Evolutionary conservation across 2,797 vertebrate species (phyloP), one percentile per base, ranked within the genome.

Genomic region (Characodon lateralis): DNA sequence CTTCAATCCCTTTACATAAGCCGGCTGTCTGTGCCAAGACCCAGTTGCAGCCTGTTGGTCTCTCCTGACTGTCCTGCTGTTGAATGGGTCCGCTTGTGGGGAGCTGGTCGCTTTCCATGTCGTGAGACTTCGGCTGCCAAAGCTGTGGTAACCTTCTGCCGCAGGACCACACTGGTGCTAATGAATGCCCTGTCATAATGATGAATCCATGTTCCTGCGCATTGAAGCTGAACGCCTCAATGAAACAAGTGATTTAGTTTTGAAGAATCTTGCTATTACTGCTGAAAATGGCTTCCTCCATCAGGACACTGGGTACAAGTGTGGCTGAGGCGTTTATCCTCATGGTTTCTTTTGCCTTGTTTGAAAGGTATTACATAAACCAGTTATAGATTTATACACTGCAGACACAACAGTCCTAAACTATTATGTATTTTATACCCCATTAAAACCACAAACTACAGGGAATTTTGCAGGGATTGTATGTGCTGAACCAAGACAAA

Each of bases 1-100:
- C 72, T 78, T 70, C 79, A 71, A 74, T 61, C 50, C 53, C 85
- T 83, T 92, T 84, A 84, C 51, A n/a, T 82, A 89, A 94, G 91
- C 92, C 84, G 41, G 81, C 68, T 0, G 53, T 59, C 71, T 58
- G 84, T 87, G 80, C 91, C 87, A 90, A 91, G 68, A 31, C 68
- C 73, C 74, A 84, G 80, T 87, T 76, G 71, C 86, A 76, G 79
- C 79, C 88, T 80, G 84, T 84, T 82, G 77, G 61, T 89, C 85
- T 78, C 85, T 78, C 79, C 73, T 20, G 77, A 77, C 88, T 72
- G 69, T 69, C 73, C 80, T 28, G 71, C 83, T 13, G 68, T 69
- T 95, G 91, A 95, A 95, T 92, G 89, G 35, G 89, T 59, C 87
- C 48, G 35, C 87, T 95, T 95, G 93, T 94, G 92, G 77, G 75